Conservation (phyloP, 2,888 invertebrate genomes). For the Nephrotoma appendiculata region DNA sequence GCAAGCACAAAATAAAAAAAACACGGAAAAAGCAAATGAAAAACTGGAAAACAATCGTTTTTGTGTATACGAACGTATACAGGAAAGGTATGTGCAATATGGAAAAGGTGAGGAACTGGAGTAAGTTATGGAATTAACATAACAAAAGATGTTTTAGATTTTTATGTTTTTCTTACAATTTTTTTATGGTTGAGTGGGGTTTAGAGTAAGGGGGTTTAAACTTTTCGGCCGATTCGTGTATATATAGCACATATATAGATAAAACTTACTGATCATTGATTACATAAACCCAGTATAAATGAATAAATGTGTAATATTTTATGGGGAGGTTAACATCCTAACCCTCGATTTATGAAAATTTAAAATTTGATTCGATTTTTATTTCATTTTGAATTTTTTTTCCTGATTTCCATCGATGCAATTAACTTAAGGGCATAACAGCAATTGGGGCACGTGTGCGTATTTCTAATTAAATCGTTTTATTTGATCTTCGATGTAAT, state of each 20-base stretch:
- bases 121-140: background rate
- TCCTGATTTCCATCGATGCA: background rate
- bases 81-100: background rate
- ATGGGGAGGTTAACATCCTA: background rate
- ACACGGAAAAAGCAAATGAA: background rate
- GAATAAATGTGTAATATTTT: background rate
- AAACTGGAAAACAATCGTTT: background rate
- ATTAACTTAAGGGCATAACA: background rate
- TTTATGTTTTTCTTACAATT: background rate
- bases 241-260: background rate
- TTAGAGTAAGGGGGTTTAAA: background rate
- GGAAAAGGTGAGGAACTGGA: background rate
- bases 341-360: background rate
- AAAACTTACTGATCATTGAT: background rate
- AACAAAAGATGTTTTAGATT: background rate
- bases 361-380: background rate
- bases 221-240: background rate
- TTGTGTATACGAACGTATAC: background rate
- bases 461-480: background rate
- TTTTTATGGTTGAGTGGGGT: background rate
- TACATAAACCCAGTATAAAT: background rate
- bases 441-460: background rate
- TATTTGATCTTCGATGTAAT: background rate
- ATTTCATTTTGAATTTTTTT: background rate
- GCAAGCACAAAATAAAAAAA: background rate